Base-by-base conservation (phyloP, 2,888 invertebrate genomes). In the Diaperis boleti region DNA sequence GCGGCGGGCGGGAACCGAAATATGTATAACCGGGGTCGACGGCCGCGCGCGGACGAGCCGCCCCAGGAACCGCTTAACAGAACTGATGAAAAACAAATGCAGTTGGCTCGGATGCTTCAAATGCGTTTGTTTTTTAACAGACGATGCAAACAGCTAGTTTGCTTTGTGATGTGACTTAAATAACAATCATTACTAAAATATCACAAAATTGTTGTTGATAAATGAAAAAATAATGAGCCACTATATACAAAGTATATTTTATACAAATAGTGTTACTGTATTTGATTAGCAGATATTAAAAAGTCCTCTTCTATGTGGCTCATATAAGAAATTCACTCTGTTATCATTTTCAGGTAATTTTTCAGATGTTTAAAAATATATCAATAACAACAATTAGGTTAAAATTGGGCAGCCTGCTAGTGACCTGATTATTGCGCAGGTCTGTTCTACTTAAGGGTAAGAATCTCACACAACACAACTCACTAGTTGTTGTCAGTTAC, bases 151-250 rank as follows among this genome's bases (percentile, higher is more conserved):
- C 77, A 76, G 71, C 72, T 74, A 75, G 65, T 69, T 78, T 77
- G 78, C 78, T 78, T 78, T 76, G 81, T 82, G 83, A 82, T 83
- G 82, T 82, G 82, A 83, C 83, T 83, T 83, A 83, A 83, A 82
- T 83, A 83, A 83, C 83, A 83, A 82, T 81, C 82, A 82, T 83
- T 83, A 83, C 82, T 83, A 83, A 84, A 83, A 83, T 83, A 84
- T 84, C 83, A 84, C 83, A 84, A 83, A 83, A 83, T 82, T 82
- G 81, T 82, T 82, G 81, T 81, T 81, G 81, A 83, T 82, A 81
- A 83, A 82, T 82, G 79, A 83, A 82, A 83, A 82, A 81, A 81
- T 80, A 82, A 81, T 81, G 81, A 82, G 81, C 82, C 82, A 82
- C 81, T 77, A 78, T 77, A 78, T 80, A 78, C 78, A 78, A 74